Evolutionary conservation across 2,797 vertebrate genomes (phyloP), one percentile per base, ranked within the genome.

Genomic region (Pagetopsis macropterus): DNA sequence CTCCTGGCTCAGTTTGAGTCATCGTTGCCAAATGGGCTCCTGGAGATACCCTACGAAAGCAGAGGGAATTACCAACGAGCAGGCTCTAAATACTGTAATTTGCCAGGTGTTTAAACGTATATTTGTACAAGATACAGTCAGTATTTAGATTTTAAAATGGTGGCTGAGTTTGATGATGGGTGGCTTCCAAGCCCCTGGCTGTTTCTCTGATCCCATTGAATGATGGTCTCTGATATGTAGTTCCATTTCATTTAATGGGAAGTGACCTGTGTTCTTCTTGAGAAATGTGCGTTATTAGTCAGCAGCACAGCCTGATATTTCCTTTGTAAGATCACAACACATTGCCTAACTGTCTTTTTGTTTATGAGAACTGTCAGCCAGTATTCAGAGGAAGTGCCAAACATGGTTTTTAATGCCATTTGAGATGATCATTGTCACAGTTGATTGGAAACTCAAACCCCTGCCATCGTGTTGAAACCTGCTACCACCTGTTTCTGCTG

Each of bases 381-480:
- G 5, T 14, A 5, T 41, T 43, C 5, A 19, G 16, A 55, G 5
- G 33, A 71, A 41, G 48, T 17, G 21, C 5, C 31, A 23, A 8
- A 1, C n/a, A 3, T 19, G 9, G 27, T 0, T 44, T 17, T 27
- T 37, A 3, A 45, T 27, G 1, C 27, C 23, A 27, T 17, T 44
- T 49, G n/a, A 15, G 16, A 1, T 5, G 21, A 75, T 50, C 43
- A 16, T 1, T 27, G 14, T 55, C 44, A 27, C 23, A 60, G 52
- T 31, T 65, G 12, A 60, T 43, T 17, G 7, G 68, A 56, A 77
- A 55, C 14, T 14, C 45, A 55, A 66, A 52, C 11, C 15, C 3
- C 51, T 12, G 40, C n/a, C 27, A 1, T 59, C 66, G 4, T 56
- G 69, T 76, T 65, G 41, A 60, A 68, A 81, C 71, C 23, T 75